A percentile compares a stretch with the other conserved stretches of the same genome.
phyloP scores from a whole-genome alignment of 30 jellyfish, hydroid and myxozoan species.

The Pelagia noctiluca region DNA sequence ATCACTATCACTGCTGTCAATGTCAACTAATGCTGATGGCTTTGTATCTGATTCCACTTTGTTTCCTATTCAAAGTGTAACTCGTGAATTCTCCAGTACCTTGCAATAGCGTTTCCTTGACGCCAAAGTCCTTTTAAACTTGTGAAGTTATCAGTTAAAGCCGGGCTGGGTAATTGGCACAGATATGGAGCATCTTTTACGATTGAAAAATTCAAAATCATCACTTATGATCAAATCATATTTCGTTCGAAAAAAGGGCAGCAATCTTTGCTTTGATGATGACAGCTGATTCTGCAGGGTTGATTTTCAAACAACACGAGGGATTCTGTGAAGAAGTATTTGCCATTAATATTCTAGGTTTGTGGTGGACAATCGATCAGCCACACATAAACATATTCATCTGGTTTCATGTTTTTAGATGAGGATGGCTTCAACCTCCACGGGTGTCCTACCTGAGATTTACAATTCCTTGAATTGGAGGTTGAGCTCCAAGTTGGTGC shows the following conservation, averaged over 20 bases:
- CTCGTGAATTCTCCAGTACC: not conserved
- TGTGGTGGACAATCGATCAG: slow-evolving; percentile 23
- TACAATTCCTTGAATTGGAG: slow-evolving; percentile 9
- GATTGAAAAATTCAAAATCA: slow-evolving; percentile 29
- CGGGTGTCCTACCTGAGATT: slow-evolving; percentile 16
- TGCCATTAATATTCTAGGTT: not conserved
- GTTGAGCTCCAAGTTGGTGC: slow-evolving; percentile 6
- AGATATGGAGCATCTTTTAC: slow-evolving; percentile 26
- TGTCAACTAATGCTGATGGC: not conserved
- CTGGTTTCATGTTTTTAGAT: slow-evolving; percentile 17
- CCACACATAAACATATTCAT: slow-evolving; percentile 1
- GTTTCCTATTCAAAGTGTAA: not conserved
- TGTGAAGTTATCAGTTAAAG: slow-evolving; percentile 9
- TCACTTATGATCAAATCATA: not conserved
- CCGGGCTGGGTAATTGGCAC: slow-evolving; percentile 36
- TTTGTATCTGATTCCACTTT: not conserved
- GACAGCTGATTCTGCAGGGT: slow-evolving; percentile 23
- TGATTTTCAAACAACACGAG: not conserved
- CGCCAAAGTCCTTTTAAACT: not conserved
- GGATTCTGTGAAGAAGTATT: slow-evolving; percentile 27
- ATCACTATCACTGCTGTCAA: not conserved
- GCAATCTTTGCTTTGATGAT: not conserved
- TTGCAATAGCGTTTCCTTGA: slow-evolving; percentile 16
- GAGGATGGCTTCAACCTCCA: slow-evolving; percentile 27
- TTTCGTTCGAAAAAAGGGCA: not conserved